A percentile compares a stretch with the other conserved stretches of the same genome.
phyloP scores from a whole-genome alignment of 2,797 vertebrate genomes.

The Acrossocheilus fasciatus region DNA sequence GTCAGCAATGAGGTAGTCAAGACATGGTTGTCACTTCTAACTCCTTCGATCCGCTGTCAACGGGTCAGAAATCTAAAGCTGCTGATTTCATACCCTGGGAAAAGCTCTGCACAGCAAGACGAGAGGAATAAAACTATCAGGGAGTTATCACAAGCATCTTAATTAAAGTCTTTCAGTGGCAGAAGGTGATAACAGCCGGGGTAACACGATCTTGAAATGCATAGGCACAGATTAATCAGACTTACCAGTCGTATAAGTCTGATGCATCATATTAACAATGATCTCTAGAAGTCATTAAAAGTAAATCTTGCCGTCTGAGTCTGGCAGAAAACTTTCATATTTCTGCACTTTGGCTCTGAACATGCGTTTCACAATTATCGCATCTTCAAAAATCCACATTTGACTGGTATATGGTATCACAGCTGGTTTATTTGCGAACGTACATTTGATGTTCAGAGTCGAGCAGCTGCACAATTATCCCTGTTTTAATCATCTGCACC shows the following conservation, averaged over 20 bases:
- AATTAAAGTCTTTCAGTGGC: conserved; percentile 47
- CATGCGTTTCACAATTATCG: conserved; percentile 7
- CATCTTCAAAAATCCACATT: conserved; percentile 11
- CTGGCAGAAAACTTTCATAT: conserved; percentile 21
- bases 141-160: conserved; percentile 38
- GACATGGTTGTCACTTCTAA: conserved; percentile 20
- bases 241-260: conserved; percentile 9
- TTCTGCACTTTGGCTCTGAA: background rate
- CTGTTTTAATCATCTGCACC: conserved; percentile 24
- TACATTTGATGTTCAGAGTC: conserved; percentile 30
- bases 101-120: conserved; percentile 5
- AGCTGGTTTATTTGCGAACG: conserved; percentile 26
- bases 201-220: conserved; percentile 38
- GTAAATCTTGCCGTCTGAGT: background rate
- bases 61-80: background rate
- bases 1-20: conserved; percentile 15
- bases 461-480: conserved; percentile 37
- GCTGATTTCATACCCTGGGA: conserved; percentile 11
- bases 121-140: conserved; percentile 28
- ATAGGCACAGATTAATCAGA: conserved; percentile 46
- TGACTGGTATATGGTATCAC: background rate
- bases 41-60: background rate
- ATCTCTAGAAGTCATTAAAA: conserved; percentile 24
- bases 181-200: background rate
- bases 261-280: background rate